phyloP scores from a whole-genome alignment of 2,113 vertebrate species.

The Naja naja region DNA sequence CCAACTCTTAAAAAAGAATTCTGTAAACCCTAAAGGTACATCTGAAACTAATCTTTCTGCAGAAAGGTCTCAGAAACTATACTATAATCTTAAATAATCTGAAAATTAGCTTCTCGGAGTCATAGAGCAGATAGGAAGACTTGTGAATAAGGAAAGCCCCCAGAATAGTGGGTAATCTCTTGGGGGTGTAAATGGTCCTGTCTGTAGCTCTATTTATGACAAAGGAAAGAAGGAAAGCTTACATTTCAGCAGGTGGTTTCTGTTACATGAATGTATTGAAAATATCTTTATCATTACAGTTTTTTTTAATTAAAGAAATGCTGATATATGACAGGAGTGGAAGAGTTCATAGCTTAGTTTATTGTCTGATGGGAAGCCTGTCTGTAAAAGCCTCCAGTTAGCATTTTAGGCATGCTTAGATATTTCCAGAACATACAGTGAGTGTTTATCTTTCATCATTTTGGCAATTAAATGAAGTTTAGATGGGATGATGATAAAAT shows the following conservation, averaged over 20 bases:
- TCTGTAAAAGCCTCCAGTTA: not conserved
- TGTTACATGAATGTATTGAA: constrained; percentile 13
- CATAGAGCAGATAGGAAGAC: constrained; percentile 9
- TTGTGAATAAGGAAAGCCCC: not conserved
- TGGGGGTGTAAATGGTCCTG: not conserved
- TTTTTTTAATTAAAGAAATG: constrained; percentile 24
- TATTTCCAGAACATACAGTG: constrained; percentile 21
- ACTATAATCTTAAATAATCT: not conserved
- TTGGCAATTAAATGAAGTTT: not conserved
- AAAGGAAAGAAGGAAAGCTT: constrained; percentile 8
- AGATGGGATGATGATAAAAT: constrained; percentile 39
- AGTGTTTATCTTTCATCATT: constrained; percentile 20
- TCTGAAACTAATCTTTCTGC: constrained; percentile 1
- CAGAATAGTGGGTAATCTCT: not conserved
- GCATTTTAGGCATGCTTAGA: not conserved
- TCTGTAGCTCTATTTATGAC: not conserved
- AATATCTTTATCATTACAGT: constrained; percentile 25
- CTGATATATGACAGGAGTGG: constrained; percentile 18
- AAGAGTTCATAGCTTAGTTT: constrained; percentile 6
- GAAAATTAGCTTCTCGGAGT: not conserved
- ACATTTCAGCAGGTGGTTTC: constrained; percentile 6
- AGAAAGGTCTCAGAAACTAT: not conserved
- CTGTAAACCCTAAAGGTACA: not conserved
- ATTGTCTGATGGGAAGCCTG: not conserved
- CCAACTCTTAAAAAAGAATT: not conserved